Evolutionary conservation across 2,888 invertebrate genomes (phyloP).

Genomic region (Azorinus chamasolen): DNA sequence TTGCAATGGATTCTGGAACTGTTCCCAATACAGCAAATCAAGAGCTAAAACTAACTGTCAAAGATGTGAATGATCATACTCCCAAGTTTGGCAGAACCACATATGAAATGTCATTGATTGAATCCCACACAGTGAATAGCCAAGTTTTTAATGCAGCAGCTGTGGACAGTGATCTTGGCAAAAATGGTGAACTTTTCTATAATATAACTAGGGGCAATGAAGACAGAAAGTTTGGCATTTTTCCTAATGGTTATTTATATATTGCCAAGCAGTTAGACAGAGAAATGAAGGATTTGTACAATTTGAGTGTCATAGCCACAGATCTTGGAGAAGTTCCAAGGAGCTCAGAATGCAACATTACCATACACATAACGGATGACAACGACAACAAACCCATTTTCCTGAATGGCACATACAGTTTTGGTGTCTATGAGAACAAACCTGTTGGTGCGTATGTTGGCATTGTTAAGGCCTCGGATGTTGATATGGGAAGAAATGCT

Average conservation of each 20-base stretch:
- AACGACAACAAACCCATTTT: slow-evolving; percentile 88
- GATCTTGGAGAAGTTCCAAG: slow-evolving; percentile 89
- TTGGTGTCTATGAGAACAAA: slow-evolving; percentile 80
- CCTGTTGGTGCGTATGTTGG: slow-evolving; percentile 78
- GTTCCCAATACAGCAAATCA: slow-evolving; percentile 70
- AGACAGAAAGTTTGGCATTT: slow-evolving; percentile 96
- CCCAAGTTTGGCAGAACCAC: slow-evolving; percentile 97
- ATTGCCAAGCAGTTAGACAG: slow-evolving; percentile 95
- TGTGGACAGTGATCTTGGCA: slow-evolving; percentile 79
- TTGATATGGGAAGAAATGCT: slow-evolving; percentile 94
- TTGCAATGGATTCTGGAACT: slow-evolving; percentile 79
- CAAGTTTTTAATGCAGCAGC: slow-evolving; percentile 87
- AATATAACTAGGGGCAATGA: slow-evolving; percentile 94
- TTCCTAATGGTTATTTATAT: slow-evolving; percentile 97
- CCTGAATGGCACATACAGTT: slow-evolving; percentile 88
- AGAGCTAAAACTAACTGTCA: slow-evolving; percentile 87
- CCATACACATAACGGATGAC: slow-evolving; percentile 91
- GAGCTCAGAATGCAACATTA: slow-evolving; percentile 94
- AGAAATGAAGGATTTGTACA: slow-evolving; percentile 96
- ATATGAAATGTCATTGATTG: slow-evolving; percentile 96
- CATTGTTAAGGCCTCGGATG: slow-evolving; percentile 90
- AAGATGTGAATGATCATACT: slow-evolving; percentile 98
- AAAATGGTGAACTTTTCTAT: slow-evolving; percentile 81
- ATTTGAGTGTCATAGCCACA: slow-evolving; percentile 93
- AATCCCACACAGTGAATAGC: slow-evolving; percentile 96